These are phyloP conservation scores for Pseudochirops cupreus DNA, from an alignment of 2,797 vertebrate genomes.

Conservation along the genomic window DNA sequence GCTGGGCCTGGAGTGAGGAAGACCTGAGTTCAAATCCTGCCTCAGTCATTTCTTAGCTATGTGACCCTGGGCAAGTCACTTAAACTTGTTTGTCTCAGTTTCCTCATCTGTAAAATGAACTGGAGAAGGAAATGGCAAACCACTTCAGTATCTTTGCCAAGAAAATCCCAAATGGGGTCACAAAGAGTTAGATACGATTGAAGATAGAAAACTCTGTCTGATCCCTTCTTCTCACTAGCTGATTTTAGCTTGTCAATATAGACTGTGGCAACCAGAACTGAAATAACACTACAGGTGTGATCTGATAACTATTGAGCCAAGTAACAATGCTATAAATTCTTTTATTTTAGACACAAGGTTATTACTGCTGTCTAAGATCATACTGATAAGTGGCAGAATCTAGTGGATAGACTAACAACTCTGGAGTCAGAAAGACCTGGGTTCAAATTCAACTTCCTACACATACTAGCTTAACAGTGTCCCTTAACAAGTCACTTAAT, in stretches of 20 bases:
- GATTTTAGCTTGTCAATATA: conserved; percentile 15
- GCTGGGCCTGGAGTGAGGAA: too few species aligned
- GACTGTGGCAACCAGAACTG: conserved; percentile 5
- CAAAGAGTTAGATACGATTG: neutral
- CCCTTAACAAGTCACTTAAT: neutral
- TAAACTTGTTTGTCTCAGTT: neutral
- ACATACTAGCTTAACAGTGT: neutral
- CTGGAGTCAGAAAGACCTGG: neutral
- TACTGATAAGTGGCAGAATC: neutral
- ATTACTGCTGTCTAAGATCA: neutral
- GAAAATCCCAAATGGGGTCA: neutral
- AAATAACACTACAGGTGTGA: conserved; percentile 16
- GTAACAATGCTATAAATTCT: conserved; percentile 38
- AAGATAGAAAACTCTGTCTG: neutral
- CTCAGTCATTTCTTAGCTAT: neutral
- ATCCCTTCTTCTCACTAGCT: neutral
- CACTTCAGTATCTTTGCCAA: neutral
- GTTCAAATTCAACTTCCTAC: neutral
- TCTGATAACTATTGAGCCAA: conserved; percentile 18
- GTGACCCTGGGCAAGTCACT: neutral
- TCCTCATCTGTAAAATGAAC: neutral
- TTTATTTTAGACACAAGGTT: neutral
- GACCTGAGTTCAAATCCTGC: too few species aligned
- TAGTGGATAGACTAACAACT: neutral
- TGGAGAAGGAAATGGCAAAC: neutral